Conservation (phyloP, 1,140 invertebrate species). For the Schlechtendalia chinensis region DNA sequence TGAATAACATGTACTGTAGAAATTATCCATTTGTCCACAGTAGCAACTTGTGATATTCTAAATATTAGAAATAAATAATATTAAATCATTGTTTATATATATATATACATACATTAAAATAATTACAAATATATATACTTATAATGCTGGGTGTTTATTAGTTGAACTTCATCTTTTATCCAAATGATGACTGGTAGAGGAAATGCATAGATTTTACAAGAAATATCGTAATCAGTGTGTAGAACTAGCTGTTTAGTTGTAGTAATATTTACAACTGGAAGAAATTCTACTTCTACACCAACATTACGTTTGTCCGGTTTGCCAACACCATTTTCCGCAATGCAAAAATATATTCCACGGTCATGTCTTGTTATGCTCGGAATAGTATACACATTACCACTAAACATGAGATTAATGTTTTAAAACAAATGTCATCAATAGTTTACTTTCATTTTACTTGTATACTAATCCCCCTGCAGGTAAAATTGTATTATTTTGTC, state of each 20-base stretch:
- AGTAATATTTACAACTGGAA: conserved; percentile 80
- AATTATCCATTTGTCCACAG: conserved; percentile 85
- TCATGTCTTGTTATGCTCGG: conserved; percentile 78
- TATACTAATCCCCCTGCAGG: conserved; percentile 83
- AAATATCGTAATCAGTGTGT: too few species aligned
- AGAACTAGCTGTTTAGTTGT: too few species aligned
- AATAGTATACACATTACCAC: conserved; percentile 83
- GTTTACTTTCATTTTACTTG: conserved; percentile 56
- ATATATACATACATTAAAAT: conserved; percentile 12
- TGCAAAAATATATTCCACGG: conserved; percentile 88
- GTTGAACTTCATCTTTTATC: conserved; percentile 75
- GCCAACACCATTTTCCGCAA: conserved; percentile 88
- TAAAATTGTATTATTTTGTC: conserved; percentile 88
- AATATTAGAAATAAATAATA: conserved; percentile 28
- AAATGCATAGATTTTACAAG: conserved; percentile 89
- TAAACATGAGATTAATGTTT: conserved; percentile 56
- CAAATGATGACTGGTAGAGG: conserved; percentile 84
- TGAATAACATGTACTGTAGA: conserved; percentile 84
- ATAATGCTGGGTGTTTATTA: conserved; percentile 88
- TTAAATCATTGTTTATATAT: too few species aligned
- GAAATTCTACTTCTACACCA: conserved; percentile 84
- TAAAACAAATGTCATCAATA: neutral
- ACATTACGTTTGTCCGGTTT: conserved; percentile 80
- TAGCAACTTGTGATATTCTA: conserved; percentile 83
- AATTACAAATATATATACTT: conserved; percentile 55